phyloP scores from a whole-genome alignment of 2,888 invertebrate genomes.

The Copidosoma aretas region DNA sequence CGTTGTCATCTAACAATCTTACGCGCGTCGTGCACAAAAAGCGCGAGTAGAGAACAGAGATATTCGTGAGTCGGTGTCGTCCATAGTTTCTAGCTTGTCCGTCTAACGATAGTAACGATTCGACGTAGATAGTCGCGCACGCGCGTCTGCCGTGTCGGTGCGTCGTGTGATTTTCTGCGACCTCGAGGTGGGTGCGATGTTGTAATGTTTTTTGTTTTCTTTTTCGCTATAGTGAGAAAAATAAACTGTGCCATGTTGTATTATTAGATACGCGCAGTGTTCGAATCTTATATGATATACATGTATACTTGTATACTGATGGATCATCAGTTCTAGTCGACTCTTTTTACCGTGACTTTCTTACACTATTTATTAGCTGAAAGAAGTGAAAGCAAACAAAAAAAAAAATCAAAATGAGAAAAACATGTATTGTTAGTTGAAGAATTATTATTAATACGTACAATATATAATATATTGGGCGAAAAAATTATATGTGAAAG shows the following conservation, averaged over 20 bases:
- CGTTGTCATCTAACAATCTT: too few relatives aligned
- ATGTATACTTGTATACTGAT: too few relatives aligned
- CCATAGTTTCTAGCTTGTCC: too few relatives aligned
- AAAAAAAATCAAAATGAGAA: neutral
- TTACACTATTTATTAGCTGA: conserved; percentile 31
- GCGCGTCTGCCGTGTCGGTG: too few relatives aligned
- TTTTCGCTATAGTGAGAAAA: conserved; percentile 5
- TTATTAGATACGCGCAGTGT: conserved; percentile 37
- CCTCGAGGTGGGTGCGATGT: too few relatives aligned
- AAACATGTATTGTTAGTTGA: conserved; percentile 9
- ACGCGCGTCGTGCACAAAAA: too few relatives aligned
- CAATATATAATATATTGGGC: conserved; percentile 11
- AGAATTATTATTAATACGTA: neutral
- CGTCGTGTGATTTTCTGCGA: too few relatives aligned
- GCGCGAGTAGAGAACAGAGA: too few relatives aligned
- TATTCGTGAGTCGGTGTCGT: too few relatives aligned
- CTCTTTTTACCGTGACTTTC: conserved; percentile 39
- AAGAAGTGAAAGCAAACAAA: neutral
- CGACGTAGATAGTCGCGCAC: too few relatives aligned
- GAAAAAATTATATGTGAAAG: neutral
- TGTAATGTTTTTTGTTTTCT: too few relatives aligned
- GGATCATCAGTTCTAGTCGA: conserved; percentile 34
- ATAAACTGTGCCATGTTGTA: conserved; percentile 41
- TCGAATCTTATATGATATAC: conserved; percentile 21
- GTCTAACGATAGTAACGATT: too few relatives aligned